Percentiles rank a stretch among this genome's conserved stretches.
Evolutionary conservation across 1,140 invertebrate genomes (phyloP).

Genomic region (Gerris buenoi): DNA sequence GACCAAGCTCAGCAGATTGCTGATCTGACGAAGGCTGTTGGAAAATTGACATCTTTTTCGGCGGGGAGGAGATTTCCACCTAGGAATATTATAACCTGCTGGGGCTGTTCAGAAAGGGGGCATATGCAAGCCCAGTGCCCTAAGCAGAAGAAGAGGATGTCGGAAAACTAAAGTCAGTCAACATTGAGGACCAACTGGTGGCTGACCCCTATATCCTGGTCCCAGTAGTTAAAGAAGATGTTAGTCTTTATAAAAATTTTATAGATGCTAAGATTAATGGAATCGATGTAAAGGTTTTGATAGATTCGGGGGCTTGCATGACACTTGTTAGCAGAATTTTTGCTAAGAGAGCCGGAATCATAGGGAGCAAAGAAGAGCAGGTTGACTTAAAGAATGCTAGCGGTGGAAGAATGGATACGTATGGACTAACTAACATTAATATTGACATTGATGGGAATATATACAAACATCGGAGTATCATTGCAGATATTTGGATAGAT

Average conservation of each 20-base stretch:
- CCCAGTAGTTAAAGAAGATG: neutral
- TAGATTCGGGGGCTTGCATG: neutral
- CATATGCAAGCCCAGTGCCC: neutral
- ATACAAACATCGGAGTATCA: neutral
- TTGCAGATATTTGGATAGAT: neutral
- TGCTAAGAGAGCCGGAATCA: neutral
- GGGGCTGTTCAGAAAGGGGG: neutral
- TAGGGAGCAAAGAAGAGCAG: neutral
- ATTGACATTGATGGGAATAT: neutral
- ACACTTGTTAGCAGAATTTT: neutral
- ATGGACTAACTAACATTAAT: neutral
- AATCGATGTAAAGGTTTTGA: neutral
- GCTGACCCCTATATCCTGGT: neutral
- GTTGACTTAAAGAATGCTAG: neutral
- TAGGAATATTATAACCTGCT: neutral
- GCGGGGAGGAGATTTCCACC: neutral
- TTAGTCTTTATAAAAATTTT: neutral
- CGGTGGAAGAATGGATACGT: neutral
- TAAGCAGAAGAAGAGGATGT: neutral
- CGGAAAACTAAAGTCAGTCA: neutral
- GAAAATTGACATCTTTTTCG: neutral
- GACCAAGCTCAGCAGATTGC: neutral
- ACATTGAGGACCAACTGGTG: neutral
- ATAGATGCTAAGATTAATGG: neutral
- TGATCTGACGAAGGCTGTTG: neutral